Conservation (phyloP, 2,797 vertebrate genomes). For the Artibeus jamaicensis region DNA sequence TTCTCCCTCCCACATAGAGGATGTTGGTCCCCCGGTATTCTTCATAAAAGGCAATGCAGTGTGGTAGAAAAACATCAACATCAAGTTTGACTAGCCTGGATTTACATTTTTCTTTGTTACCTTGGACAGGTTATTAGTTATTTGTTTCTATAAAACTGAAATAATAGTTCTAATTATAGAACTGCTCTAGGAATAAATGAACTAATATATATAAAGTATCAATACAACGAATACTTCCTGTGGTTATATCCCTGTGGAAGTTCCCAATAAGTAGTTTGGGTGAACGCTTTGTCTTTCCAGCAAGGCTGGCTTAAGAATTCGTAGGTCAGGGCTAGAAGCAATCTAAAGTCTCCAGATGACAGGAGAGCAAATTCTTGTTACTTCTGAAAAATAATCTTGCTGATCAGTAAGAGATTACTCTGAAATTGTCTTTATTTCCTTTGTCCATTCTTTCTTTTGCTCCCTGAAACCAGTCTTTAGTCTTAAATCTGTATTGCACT, state of each 20-base stretch:
- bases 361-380: neutral
- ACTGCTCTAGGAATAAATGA: neutral
- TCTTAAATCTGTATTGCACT: neutral
- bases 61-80: neutral
- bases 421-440: neutral
- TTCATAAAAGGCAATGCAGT: neutral
- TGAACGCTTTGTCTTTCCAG: neutral
- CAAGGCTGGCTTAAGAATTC: neutral
- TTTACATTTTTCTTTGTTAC: neutral
- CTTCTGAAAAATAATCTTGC: neutral
- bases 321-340: neutral
- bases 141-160: neutral
- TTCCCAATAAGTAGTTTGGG: neutral
- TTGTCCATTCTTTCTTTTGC: neutral
- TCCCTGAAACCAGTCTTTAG: neutral
- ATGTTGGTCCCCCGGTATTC: neutral
- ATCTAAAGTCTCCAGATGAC: neutral
- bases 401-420: neutral
- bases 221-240: neutral
- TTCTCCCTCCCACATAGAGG: neutral
- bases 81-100: neutral
- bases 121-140: neutral
- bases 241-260: neutral
- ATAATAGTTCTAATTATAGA: neutral
- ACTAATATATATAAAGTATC: neutral